Base-by-base conservation (phyloP, 1,140 invertebrate genomes). In the Chionoecetes opilio region DNA sequence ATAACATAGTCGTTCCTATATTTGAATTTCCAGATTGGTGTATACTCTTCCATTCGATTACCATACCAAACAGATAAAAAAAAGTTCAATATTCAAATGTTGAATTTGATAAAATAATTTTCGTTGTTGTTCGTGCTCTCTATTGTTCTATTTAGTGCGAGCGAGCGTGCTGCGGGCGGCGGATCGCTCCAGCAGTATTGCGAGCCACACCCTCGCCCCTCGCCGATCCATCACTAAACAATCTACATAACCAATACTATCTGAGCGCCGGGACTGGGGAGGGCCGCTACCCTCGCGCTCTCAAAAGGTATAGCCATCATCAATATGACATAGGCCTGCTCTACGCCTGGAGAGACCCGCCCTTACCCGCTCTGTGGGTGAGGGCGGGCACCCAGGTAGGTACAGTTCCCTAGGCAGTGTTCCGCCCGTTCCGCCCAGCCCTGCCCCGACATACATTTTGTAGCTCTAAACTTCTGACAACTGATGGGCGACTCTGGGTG, bases 281-380 rank as follows among this genome's bases (percentile, higher is more conserved):
- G 21, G 63, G 14, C n/a, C 34, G 82, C 32, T 82, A 82, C 37
- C 91, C 91, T 35, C 29, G 75, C 91, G 38, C 91, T 46, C 91
- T 63, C 90, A 84, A 86, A 93, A 93, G 82, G 38, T 86, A 92
- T 82, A 82, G 91, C 31, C 91, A 37, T 82, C 91, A 92, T 92
- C 53, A 92, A 82, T 92, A 85, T 93, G 91, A 93, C 85, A 85
- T 93, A 93, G 91, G 82, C 82, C 37, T 3, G 46, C 88, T 75
- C 63, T 5, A n/a, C 63, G n/a, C 63, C 63, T n/a, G 63, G 63
- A 17, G n/a, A 26, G 63, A 75, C 37, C 88, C 88, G 88, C 88
- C 88, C 88, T 90, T n/a, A 38, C 46, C 37, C 29, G 88, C 37
- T 41, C 88, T 90, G 46, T 90, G 46, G 88, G 88, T 90, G 46